Conservation (phyloP, 2,113 vertebrate species). For the Alectura lathami region DNA sequence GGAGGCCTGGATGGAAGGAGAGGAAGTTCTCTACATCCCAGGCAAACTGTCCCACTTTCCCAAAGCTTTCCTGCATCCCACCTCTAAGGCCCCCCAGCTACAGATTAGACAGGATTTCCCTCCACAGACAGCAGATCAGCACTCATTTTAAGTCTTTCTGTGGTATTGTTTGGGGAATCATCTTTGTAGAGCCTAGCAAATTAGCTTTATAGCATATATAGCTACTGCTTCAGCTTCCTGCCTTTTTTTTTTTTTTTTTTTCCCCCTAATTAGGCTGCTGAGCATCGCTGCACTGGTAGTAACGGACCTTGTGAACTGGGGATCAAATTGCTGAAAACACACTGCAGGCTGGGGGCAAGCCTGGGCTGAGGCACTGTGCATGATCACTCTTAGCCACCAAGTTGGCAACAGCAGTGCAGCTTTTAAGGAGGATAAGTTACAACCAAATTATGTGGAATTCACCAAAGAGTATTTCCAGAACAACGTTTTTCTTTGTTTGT, state of each 20-base stretch:
- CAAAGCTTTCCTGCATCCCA: background rate
- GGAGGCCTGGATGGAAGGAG: background rate
- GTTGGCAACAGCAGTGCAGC: background rate
- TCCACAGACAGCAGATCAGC: background rate
- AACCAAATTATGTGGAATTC: background rate
- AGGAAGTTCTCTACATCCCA: background rate
- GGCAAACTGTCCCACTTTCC: background rate
- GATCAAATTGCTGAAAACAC: background rate
- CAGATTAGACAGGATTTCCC: conserved; percentile 16
- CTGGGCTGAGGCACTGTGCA: background rate
- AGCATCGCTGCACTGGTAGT: background rate
- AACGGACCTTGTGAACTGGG: background rate
- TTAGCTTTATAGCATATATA: background rate
- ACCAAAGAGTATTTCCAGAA: background rate
- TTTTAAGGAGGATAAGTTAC: background rate
- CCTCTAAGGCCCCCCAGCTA: background rate
- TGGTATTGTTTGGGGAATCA: background rate
- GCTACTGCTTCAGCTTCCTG: background rate
- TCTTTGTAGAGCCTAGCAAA: background rate
- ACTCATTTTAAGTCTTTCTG: background rate
- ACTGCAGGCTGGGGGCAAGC: background rate
- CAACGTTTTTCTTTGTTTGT: background rate
- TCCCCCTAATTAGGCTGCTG: too few species aligned
- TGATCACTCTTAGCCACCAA: background rate
- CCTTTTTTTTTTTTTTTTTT: background rate